Evolutionary conservation across 2,888 invertebrate genomes (phyloP).

Genomic region (Cosmia trapezina): DNA sequence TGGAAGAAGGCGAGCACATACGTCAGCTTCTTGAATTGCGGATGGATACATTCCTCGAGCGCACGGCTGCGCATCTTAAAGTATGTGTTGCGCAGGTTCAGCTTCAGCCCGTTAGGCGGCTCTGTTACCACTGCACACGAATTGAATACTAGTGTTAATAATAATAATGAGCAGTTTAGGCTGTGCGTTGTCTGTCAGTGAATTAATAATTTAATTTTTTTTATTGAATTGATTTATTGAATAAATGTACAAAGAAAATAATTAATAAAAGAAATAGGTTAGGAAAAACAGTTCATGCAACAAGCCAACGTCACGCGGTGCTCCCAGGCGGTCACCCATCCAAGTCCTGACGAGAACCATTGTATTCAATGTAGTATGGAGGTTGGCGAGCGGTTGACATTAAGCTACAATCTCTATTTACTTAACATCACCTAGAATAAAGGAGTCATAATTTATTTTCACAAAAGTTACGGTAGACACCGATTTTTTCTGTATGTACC

Average conservation of each 20-base stretch:
- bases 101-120: constrained; percentile 96
- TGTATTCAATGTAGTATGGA: constrained; percentile 84
- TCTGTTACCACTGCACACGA: constrained; percentile 95
- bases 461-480: too few relatives aligned
- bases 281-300: constrained; percentile 3
- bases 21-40: constrained; percentile 94
- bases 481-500: too few relatives aligned
- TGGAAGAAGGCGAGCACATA: constrained; percentile 98
- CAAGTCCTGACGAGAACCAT: constrained; percentile 81
- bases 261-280: background rate
- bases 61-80: constrained; percentile 95
- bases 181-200: background rate
- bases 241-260: background rate
- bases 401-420: background rate
- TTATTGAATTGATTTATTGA: background rate
- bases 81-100: constrained; percentile 97
- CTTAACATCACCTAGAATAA: background rate
- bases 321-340: constrained; percentile 84
- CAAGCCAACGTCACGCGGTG: constrained; percentile 77
- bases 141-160: background rate
- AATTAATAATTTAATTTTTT: background rate
- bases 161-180: background rate
- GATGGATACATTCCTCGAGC: constrained; percentile 93
- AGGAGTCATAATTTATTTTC: background rate
- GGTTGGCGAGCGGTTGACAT: constrained; percentile 9